Conservation (phyloP, 1,140 invertebrate genomes). For the Scaptomyza montana region DNA sequence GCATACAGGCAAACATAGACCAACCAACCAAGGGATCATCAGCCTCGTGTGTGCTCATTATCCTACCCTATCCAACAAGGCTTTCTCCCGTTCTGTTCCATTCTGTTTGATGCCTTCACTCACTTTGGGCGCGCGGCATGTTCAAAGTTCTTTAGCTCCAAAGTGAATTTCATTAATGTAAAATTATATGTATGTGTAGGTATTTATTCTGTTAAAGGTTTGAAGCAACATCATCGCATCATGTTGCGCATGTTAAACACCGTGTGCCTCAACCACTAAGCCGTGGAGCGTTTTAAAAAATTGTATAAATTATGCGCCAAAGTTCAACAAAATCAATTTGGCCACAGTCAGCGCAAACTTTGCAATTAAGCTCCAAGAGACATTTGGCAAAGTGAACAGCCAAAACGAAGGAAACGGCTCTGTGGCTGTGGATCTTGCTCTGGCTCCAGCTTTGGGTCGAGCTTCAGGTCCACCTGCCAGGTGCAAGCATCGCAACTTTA, state of each 20-base stretch:
- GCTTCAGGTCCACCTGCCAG: not conserved
- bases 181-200: slow-evolving; percentile 66
- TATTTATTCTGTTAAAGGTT: slow-evolving; percentile 70
- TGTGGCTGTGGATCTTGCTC: not conserved
- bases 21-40: slow-evolving; percentile 55
- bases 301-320: slow-evolving; percentile 76
- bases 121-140: slow-evolving; percentile 65
- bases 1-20: slow-evolving; percentile 78
- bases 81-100: not conserved
- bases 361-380: slow-evolving; percentile 74
- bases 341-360: slow-evolving; percentile 63
- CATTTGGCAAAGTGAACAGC: slow-evolving; percentile 74
- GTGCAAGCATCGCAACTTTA: slow-evolving; percentile 65
- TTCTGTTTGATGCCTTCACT: slow-evolving; percentile 9
- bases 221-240: slow-evolving; percentile 15
- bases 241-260: slow-evolving; percentile 2
- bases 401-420: slow-evolving; percentile 27
- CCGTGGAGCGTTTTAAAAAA: slow-evolving; percentile 60
- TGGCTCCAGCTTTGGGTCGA: not conserved
- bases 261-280: slow-evolving; percentile 16
- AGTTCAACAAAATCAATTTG: slow-evolving; percentile 78
- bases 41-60: slow-evolving; percentile 78
- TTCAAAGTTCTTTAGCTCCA: slow-evolving; percentile 66
- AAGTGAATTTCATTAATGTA: slow-evolving; percentile 81
- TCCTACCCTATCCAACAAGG: slow-evolving; percentile 47